Evolutionary conservation across 2,797 vertebrate genomes (phyloP).

Genomic region (Peromyscus aztecus): DNA sequence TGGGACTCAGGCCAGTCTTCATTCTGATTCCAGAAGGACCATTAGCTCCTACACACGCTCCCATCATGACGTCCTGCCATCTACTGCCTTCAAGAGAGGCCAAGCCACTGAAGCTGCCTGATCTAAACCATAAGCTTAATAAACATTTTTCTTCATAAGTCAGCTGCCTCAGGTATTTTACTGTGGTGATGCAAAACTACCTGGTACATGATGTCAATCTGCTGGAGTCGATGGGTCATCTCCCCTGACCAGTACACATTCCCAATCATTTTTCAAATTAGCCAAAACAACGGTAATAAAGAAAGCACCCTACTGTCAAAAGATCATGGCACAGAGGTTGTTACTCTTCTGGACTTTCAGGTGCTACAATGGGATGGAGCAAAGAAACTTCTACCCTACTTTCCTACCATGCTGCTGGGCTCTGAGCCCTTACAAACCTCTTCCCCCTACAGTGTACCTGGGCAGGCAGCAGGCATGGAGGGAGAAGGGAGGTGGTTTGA

Average conservation of each 20-base stretch:
- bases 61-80: too few species aligned
- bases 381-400: not conserved
- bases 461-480: not conserved
- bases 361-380: not conserved
- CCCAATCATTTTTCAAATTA: not conserved
- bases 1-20: not conserved
- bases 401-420: accelerated
- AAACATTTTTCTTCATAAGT: not conserved
- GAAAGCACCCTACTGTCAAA: not conserved
- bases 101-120: not conserved
- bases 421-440: not conserved
- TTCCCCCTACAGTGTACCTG: not conserved
- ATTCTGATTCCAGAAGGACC: not conserved
- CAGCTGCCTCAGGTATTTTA: not conserved
- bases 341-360: not conserved
- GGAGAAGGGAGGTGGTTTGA: not conserved
- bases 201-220: not conserved
- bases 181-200: not conserved
- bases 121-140: not conserved
- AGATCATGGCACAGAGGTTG: not conserved
- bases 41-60: accelerated
- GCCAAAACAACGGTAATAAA: not conserved
- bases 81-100: not conserved
- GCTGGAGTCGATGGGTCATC: not conserved
- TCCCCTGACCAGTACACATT: not conserved